phyloP scores from a whole-genome alignment of 2,888 invertebrate genomes.

The Gymnosoma rotundatum region DNA sequence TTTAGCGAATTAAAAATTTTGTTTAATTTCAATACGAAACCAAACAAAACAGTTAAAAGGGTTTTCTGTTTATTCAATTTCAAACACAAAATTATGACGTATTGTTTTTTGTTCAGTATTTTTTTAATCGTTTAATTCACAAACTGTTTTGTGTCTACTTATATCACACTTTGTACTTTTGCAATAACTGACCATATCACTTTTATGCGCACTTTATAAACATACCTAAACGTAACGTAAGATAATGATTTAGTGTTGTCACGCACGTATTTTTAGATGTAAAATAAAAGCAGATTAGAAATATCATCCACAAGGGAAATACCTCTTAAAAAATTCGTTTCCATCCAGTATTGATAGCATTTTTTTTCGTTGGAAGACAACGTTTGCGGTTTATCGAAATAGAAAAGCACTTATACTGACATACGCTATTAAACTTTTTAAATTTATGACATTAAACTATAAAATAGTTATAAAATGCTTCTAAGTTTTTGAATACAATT shows the following conservation, averaged over 20 bases:
- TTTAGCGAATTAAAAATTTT: too few species aligned
- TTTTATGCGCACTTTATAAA: not conserved
- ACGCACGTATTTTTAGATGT: conserved; percentile 49
- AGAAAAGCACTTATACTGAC: too few species aligned
- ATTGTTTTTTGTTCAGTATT: too few species aligned
- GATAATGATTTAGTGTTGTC: conserved; percentile 61
- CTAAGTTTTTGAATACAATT: conserved; percentile 7
- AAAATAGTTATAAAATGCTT: conserved; percentile 15
- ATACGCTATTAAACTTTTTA: not conserved
- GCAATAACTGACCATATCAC: conserved; percentile 8
- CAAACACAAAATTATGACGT: too few species aligned
- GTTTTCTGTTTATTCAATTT: too few species aligned
- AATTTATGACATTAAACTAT: conserved; percentile 35
- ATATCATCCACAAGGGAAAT: not conserved
- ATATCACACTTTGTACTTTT: too few species aligned
- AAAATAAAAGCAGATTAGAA: conserved; percentile 62
- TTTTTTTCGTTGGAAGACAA: not conserved
- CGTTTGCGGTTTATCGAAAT: too few species aligned
- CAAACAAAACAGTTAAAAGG: too few species aligned
- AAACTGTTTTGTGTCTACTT: too few species aligned
- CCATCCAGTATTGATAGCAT: not conserved
- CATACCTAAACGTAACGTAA: conserved; percentile 9
- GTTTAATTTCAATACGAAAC: too few species aligned
- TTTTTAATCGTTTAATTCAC: too few species aligned
- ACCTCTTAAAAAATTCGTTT: not conserved